Base-by-base conservation (phyloP, 2,888 invertebrate species). In the Atethmia centrago region DNA sequence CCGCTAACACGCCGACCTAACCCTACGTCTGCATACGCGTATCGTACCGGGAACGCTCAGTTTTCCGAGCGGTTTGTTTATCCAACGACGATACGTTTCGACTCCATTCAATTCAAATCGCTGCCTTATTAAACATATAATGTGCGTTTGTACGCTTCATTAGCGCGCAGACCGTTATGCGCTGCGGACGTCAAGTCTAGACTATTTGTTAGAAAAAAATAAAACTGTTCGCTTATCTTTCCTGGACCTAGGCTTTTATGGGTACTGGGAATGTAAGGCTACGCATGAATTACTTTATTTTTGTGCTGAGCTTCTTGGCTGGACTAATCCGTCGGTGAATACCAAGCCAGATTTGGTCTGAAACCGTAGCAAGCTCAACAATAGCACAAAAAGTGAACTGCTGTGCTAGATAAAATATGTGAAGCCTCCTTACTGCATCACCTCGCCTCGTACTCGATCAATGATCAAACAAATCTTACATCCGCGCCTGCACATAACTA, bases 61-160 rank as follows among this genome's bases (percentile, higher is more conserved):
- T 67, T 87, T 84, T 84, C 88, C 88, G 87, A 87, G 83, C 84
- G 83, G 83, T 86, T 84, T 89, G 88, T 90, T 90, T 90, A 89
- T 89, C 87, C 85, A 79, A 78, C 78, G 75, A 74, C 81, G 86
- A 78, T 78, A 87, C 84, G 83, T 83, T 82, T 82, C 79, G 85
- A 84, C 81, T 81, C 83, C 88, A 86, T 87, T 87, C 83, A 84
- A 87, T 88, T 87, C 85, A 82, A 87, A 87, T 87, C 69, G 73
- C 59, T 79, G 75, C 74, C 79, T 82, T 81, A 81, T 84, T 83
- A 86, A 87, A 80, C 74, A 68, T 70, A 82, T 84, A 79, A 80
- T 84, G 66, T 68, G 74, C 75, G 71, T 86, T 87, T 84, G 86
- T 87, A 80, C 77, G 79, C 77, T 51, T 76, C 78, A 84, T 86